phyloP scores from a whole-genome alignment of 2,797 vertebrate genomes.

The Xenentodon cancila region DNA sequence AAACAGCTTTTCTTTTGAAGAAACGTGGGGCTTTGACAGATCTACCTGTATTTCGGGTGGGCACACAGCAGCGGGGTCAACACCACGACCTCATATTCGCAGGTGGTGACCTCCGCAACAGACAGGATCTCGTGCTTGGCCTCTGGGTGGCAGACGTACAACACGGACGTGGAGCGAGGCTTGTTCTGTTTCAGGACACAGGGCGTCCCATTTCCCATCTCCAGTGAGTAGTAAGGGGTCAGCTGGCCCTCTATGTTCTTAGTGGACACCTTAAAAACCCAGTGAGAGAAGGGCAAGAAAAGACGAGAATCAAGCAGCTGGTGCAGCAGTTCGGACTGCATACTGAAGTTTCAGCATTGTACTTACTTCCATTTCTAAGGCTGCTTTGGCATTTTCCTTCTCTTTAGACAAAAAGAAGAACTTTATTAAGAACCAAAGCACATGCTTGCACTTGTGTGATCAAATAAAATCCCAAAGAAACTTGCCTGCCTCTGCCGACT shows the following conservation, averaged over 20 bases:
- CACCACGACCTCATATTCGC: conserved; percentile 98
- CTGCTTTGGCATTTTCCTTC: conserved; percentile 48
- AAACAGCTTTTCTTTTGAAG: background rate
- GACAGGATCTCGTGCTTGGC: conserved; percentile 98
- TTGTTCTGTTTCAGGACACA: conserved; percentile 91
- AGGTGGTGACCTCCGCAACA: conserved; percentile 95
- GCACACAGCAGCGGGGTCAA: conserved; percentile 94
- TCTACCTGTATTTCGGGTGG: conserved; percentile 95
- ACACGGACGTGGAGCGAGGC: conserved; percentile 88
- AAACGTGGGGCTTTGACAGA: background rate
- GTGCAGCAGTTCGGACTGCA: too few relatives aligned
- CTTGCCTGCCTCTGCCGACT: conserved; percentile 85
- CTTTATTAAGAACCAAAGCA: background rate
- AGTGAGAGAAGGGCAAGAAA: background rate
- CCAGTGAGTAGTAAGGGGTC: conserved; percentile 92
- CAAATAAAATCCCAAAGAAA: background rate
- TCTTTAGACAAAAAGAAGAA: conserved; percentile 48
- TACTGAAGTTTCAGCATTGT: background rate
- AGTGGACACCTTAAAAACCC: conserved; percentile 85
- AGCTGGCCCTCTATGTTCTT: conserved; percentile 99
- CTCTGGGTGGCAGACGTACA: conserved; percentile 98
- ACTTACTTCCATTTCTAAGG: conserved; percentile 71
- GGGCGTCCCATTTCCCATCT: conserved; percentile 95
- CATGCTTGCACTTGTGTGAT: background rate
- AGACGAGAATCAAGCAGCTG: background rate